Evolutionary conservation across 2,113 vertebrate genomes (phyloP), one percentile per base, ranked within the genome.

Genomic region (Ochotona curzoniae): DNA sequence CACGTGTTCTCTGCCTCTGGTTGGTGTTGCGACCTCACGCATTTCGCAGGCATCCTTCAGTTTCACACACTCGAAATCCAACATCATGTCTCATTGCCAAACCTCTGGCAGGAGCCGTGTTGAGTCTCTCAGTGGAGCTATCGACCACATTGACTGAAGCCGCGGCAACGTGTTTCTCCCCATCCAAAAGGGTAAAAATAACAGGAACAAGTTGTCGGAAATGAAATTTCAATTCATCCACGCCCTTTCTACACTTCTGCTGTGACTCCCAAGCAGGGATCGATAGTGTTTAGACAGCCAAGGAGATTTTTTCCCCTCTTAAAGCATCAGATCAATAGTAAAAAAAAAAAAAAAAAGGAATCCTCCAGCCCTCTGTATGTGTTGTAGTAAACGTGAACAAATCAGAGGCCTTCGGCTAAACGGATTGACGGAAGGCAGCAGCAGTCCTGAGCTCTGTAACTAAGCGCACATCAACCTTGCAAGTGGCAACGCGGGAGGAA

Each of bases 231-330:
- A 98, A 98, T 99, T 99, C 98, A 98, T 98, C 98, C 98, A 98
- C 97, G 97, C 98, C 98, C 98, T 99, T 98, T 99, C 98, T 98
- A 99, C 98, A 98, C 98, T 98, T 98, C 98, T 98, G 98, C 96
- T 88, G 97, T 64, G 93, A 98, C 98, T 98, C 97, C 98, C 98
- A 98, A 98, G 98, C 97, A 98, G 95, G 97, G 98, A 99, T 99
- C 99, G 99, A 99, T 98, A 99, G 98, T 98, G 98, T 99, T 99
- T 99, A 99, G 98, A 99, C 98, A 99, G 98, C 98, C 97, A 98
- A 98, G 98, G 98, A 98, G 98, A 98, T 98, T 98, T 99, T 99
- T 98, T 99, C 92, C 93, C 90, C 93, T 96, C 95, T 96, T 96
- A 96, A 99, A 98, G 98, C 98, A 98, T 97, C 94, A 98, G 98